Conservation (phyloP, 2,888 invertebrate genomes). For the Mythimna loreyi region DNA sequence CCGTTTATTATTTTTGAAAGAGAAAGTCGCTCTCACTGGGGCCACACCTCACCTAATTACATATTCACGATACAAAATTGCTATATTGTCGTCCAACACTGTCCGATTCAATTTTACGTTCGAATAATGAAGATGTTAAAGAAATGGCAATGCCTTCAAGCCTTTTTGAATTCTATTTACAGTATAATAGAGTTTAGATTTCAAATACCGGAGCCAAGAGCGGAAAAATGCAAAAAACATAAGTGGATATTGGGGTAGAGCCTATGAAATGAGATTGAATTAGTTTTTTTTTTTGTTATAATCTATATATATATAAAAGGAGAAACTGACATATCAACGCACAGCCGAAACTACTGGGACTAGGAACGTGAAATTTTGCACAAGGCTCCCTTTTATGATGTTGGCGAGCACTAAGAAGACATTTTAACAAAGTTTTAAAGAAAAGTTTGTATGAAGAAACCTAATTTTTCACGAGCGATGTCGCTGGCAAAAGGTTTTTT, state of each 20-base stretch:
- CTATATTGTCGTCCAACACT: background rate
- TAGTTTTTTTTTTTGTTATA: conserved; percentile 3
- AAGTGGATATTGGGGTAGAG: background rate
- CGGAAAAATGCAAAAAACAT: background rate
- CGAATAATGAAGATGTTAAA: too few species aligned
- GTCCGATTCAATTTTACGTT: conserved; percentile 3
- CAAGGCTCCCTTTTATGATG: too few species aligned
- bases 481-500: too few species aligned
- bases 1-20: background rate
- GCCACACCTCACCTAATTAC: background rate
- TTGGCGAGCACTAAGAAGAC: too few species aligned
- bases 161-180: too few species aligned
- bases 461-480: too few species aligned
- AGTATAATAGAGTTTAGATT: background rate
- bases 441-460: too few species aligned
- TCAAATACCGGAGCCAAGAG: background rate
- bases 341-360: too few species aligned
- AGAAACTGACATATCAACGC: too few species aligned
- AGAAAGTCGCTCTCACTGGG: conserved; percentile 5
- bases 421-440: too few species aligned
- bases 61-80: background rate
- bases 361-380: too few species aligned
- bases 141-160: background rate
- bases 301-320: too few species aligned
- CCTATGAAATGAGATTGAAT: conserved; percentile 4